Evolutionary conservation across 2,888 invertebrate genomes (phyloP).

Genomic region (Temnothorax unifasciatus): DNA sequence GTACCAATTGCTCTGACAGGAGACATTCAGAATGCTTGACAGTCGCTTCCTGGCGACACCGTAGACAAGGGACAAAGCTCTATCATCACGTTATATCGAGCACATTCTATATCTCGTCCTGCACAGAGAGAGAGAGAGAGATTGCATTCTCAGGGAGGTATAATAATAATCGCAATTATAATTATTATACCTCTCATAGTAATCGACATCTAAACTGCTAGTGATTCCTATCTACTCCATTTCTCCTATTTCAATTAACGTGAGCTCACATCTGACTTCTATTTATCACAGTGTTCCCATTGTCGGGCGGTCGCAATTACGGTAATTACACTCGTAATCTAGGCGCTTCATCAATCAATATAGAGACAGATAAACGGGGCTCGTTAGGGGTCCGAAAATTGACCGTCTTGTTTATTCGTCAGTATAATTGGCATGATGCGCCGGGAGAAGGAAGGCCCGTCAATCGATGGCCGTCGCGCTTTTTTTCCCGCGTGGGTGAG

Average conservation of each 20-base stretch:
- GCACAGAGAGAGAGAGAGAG: neutral
- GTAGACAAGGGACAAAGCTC: constrained; percentile 11
- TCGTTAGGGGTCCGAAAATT: constrained; percentile 52
- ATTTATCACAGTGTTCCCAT: constrained; percentile 28
- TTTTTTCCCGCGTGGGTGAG: constrained; percentile 51
- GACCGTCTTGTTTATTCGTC: constrained; percentile 50
- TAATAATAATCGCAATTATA: neutral
- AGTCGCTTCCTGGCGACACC: constrained; percentile 68
- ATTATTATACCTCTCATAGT: neutral
- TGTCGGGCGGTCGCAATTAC: constrained; percentile 46
- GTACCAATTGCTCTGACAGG: constrained; percentile 80
- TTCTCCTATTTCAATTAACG: constrained; percentile 35
- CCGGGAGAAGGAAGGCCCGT: constrained; percentile 30
- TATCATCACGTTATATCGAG: neutral
- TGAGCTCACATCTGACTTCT: constrained; percentile 23
- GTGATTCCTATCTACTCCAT: constrained; percentile 8
- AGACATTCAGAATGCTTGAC: constrained; percentile 71
- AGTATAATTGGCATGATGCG: constrained; percentile 41
- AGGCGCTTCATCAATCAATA: constrained; percentile 47
- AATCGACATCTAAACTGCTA: neutral
- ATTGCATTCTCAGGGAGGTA: neutral
- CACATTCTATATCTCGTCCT: neutral
- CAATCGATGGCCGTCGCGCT: constrained; percentile 46
- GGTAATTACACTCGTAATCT: constrained; percentile 51
- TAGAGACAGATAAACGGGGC: constrained; percentile 42